Conservation (phyloP, 2,888 invertebrate species). For the Lobophora halterata region DNA sequence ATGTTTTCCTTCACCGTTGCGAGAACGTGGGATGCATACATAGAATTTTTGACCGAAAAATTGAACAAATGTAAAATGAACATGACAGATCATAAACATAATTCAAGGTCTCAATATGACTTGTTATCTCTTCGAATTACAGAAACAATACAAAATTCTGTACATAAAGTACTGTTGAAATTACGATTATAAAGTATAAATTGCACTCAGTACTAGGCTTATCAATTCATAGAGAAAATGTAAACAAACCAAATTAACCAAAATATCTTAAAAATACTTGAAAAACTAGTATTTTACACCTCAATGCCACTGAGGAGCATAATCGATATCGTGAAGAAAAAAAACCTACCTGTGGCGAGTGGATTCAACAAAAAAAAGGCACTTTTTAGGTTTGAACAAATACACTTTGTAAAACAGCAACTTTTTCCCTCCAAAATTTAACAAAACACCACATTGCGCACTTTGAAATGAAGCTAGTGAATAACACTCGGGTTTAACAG, state of each 20-base stretch:
- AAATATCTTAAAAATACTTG: constrained; percentile 25
- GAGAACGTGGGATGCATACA: too few relatives aligned
- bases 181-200: background rate
- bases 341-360: constrained; percentile 51
- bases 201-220: background rate
- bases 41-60: too few relatives aligned
- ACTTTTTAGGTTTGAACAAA: constrained; percentile 40
- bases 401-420: constrained; percentile 25
- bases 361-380: constrained; percentile 52
- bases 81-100: too few relatives aligned
- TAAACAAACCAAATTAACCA: constrained; percentile 35
- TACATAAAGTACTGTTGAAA: too few relatives aligned
- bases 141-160: too few relatives aligned
- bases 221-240: constrained; percentile 29
- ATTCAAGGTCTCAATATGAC: too few relatives aligned
- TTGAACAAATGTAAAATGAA: too few relatives aligned
- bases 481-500: constrained; percentile 4
- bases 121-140: too few relatives aligned
- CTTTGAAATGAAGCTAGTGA: constrained; percentile 8
- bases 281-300: constrained; percentile 9
- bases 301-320: constrained; percentile 30
- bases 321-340: constrained; percentile 59
- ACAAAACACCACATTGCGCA: constrained; percentile 16
- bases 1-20: too few relatives aligned
- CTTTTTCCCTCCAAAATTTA: constrained; percentile 29